Percentiles rank a stretch among this genome's conserved stretches.
These are phyloP conservation scores for Acrossocheilus wenchowensis DNA, from an alignment of 2,797 vertebrate genomes.

Conservation along the genomic window DNA sequence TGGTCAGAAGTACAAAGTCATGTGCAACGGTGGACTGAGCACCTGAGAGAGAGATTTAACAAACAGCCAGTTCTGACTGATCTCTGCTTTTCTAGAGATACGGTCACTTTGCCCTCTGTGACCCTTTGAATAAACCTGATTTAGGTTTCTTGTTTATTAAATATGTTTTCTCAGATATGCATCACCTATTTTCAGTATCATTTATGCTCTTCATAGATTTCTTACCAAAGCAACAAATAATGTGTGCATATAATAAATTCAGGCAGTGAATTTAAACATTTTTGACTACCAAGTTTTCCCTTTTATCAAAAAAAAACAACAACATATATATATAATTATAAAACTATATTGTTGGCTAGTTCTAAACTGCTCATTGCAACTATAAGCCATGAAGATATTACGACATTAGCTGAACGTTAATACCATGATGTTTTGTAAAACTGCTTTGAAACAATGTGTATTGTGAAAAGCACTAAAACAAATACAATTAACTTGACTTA, in stretches of 20 bases:
- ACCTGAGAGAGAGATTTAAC: slow-evolving; percentile 77
- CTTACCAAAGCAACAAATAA: background rate
- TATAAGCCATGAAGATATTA: background rate
- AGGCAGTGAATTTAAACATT: background rate
- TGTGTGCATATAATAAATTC: background rate
- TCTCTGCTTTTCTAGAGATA: slow-evolving; percentile 79
- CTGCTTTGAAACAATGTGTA: background rate
- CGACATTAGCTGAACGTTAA: background rate
- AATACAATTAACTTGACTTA: background rate
- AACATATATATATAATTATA: no score
- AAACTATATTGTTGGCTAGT: background rate
- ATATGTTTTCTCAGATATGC: background rate
- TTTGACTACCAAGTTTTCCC: background rate
- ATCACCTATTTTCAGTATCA: background rate
- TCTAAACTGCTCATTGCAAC: background rate
- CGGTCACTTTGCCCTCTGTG: slow-evolving; percentile 82
- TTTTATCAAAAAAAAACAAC: background rate
- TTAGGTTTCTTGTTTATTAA: background rate
- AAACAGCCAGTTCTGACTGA: slow-evolving; percentile 82
- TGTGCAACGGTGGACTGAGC: slow-evolving; percentile 78
- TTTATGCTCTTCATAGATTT: background rate
- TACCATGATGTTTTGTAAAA: background rate
- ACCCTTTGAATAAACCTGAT: slow-evolving; percentile 69
- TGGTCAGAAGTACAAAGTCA: slow-evolving; percentile 64
- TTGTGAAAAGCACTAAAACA: background rate